Percentiles rank a stretch among this genome's conserved stretches.
phyloP scores from a whole-genome alignment of 2,113 vertebrate genomes.

The Saccopteryx bilineata region DNA sequence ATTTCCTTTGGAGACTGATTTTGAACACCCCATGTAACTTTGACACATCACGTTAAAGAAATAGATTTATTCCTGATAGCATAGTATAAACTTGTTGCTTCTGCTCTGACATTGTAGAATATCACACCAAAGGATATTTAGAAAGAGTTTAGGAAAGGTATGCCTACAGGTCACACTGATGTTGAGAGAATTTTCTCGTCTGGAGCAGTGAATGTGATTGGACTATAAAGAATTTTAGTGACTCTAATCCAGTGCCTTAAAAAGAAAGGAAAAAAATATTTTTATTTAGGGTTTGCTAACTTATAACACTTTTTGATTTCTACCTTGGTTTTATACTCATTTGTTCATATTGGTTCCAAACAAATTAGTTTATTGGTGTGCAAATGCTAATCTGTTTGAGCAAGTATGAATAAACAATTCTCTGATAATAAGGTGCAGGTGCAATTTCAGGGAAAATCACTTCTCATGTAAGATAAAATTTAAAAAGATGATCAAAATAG shows the following conservation, averaged over 20 bases:
- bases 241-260: background rate
- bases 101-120: background rate
- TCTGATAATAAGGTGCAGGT: background rate
- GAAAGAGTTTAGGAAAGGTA: background rate
- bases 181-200: background rate
- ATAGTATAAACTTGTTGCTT: background rate
- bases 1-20: background rate
- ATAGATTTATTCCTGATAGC: background rate
- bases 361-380: background rate
- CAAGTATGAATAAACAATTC: background rate
- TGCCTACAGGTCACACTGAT: background rate
- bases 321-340: background rate
- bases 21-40: background rate
- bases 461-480: background rate
- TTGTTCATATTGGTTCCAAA: background rate
- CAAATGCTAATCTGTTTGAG: background rate
- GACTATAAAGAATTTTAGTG: background rate
- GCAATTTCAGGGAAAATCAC: background rate
- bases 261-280: background rate
- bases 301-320: background rate
- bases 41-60: background rate
- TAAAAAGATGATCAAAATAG: background rate
- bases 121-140: background rate
- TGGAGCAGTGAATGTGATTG: background rate
- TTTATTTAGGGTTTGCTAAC: constrained; percentile 23